Evolutionary conservation across 2,888 invertebrate species (phyloP), one percentile per base, ranked within the genome.

Genomic region (Gortyna flavago): DNA sequence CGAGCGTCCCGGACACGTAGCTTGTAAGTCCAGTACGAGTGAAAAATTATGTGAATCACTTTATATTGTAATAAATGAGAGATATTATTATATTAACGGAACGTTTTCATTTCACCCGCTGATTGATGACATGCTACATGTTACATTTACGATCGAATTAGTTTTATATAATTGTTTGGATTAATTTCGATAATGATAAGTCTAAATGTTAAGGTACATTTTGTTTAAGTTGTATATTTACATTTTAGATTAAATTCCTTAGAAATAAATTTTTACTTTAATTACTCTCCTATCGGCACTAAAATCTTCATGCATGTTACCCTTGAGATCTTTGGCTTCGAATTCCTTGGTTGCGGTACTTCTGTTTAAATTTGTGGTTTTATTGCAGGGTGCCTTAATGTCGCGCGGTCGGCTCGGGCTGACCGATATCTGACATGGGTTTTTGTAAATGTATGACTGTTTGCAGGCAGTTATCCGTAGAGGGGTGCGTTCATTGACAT

Each of bases 171-270:
- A 88, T 86, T 81, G 77, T 81, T 87, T 87, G 87, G 87, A 88
- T 87, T 87, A 66, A 87, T 85, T 89, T 85, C 89, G 88, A 77
- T 91, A 85, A 87, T 91, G 85, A 91, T 91, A 90, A 91, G 88
- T 90, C 89, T 89, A 85, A 83, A 88, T 89, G 89, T 86, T 90
- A 88, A 90, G 86, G 82, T 87, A 83, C 89, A 81, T 88, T 85
- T 80, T 91, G 90, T 90, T 90, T 92, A 91, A 92, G 91, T 87
- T 93, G 91, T 93, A 92, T 89, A 90, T 89, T 91, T 89, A 85
- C 76, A 88, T 90, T 93, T 90, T 92, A 91, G 92, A 95, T 94
- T 95, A 95, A 95, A 94, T 85, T 87, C 89, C 86, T 91, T 90
- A 87, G 86, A 91, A 89, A 87, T 88, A 90, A 80, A 81, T 74